Evolutionary conservation across 2,113 vertebrate genomes (phyloP), one percentile per base, ranked within the genome.

Genomic region (Corythaeola cristata): DNA sequence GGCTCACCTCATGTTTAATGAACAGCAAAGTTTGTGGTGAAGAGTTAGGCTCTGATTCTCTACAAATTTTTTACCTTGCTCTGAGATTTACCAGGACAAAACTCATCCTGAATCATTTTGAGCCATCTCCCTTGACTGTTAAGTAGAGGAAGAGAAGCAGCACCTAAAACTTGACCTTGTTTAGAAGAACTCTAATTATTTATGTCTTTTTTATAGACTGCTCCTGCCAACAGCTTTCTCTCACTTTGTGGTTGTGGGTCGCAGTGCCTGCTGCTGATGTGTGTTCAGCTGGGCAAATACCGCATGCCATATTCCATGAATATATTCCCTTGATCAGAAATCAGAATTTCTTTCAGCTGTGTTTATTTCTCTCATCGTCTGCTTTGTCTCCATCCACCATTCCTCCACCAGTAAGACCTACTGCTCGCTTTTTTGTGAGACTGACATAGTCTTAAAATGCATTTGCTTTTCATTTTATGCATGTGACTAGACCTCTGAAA

Each of bases 281-380:
- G 80, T 93, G 96, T 58, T 94, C 95, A 97, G 95, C 92, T 94
- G 96, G 80, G 76, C 90, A 96, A 91, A 89, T 68, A 84, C 27
- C 4, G 2, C 58, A 19, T 68, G 74, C 75, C 45, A 22, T 93
- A n/a, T 75, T 78, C 83, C 73, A 64, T 85, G 80, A 95, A 84
- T 94, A 26, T 58, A 50, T 53, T 72, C 58, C 35, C 83, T 92
- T 90, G 76, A 81, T 92, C 75, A 87, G 75, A 90, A 87, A 78
- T 68, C 7, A 62, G 83, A 59, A 66, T 88, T 67, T 88, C 32
- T 91, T 92, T 89, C 76, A 85, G 45, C 77, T 91, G 60, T 87
- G 53, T 87, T 80, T 80, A 59, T 89, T 92, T 87, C 62, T 73
- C 17, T 87, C 75, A 93, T 91, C 3, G 2, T 55, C 35, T 76